Evolutionary conservation across 1,140 invertebrate species (phyloP), one percentile per base, ranked within the genome.

Genomic region (Brachionus manjavacas): DNA sequence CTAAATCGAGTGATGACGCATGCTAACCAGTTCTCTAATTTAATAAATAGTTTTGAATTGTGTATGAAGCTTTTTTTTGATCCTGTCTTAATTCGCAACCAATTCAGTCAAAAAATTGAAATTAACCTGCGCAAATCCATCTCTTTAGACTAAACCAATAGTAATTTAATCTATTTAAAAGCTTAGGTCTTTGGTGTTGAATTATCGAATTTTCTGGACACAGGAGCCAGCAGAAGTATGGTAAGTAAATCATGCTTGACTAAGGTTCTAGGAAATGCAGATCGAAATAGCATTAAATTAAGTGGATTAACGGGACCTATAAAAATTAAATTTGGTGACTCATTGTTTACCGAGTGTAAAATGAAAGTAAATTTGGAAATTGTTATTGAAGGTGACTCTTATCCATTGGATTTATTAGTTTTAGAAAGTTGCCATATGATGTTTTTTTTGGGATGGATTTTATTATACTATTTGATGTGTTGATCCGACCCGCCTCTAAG

Each of bases 141-240:
- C 28, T 68, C 64, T 28, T 23, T 68, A 28, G 64, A 68, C 28
- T 28, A 35, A 4, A 35, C 23, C 7, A 14, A 23, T 1, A 68
- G 64, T 31, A 68, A 68, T 28, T 28, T 68, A 68, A 68, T 68
- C 35, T 25, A 68, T 9, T 6, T 68, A 68, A 35, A 9, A 4
- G 16, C 64, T 68, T 8, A 68, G 25, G 28, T 68, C 12, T 23
- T 25, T 28, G 64, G 64, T 14, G 16, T 68, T 28, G 20, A 31
- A 39, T n/a, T 72, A 35, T 72, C 68, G 28, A 72, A 72, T 39
- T 31, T 72, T 39, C n/a, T 72, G 8, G 68, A 72, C 68, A 72
- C 68, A 72, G 68, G 68, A 39, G 31, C 68, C 68, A 72, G 68
- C n/a, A 35, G 68, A 72, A 72, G 68, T 35, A 72, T 72, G 68